Evolutionary conservation across 2,113 vertebrate genomes (phyloP).

Genomic region (Catharus minimus): DNA sequence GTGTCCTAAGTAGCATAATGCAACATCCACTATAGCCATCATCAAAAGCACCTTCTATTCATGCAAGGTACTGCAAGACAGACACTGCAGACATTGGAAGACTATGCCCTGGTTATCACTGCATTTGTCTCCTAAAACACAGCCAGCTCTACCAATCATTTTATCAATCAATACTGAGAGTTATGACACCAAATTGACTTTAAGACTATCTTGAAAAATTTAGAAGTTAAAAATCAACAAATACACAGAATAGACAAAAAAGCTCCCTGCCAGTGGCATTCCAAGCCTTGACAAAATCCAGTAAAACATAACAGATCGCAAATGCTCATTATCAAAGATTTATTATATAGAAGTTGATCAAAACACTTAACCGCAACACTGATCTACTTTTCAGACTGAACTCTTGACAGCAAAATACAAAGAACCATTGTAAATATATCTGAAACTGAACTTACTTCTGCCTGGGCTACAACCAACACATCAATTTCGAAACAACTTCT

Average conservation of each 20-base stretch:
- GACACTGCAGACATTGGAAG: fast-evolving
- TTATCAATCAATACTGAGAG: background rate
- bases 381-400: background rate
- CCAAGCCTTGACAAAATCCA: background rate
- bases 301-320: background rate
- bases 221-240: background rate
- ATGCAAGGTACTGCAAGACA: fast-evolving
- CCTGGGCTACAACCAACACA: background rate
- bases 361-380: background rate
- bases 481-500: background rate
- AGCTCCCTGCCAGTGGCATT: background rate
- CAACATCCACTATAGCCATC: background rate
- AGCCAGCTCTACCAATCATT: background rate
- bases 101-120: fast-evolving
- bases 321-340: background rate
- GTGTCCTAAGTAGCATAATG: background rate
- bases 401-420: background rate
- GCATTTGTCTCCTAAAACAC: background rate
- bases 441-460: background rate
- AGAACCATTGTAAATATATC: fast-evolving
- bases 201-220: background rate
- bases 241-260: background rate
- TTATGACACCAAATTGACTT: background rate
- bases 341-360: background rate
- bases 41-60: background rate